Evolutionary conservation across 2,888 invertebrate genomes (phyloP).

Genomic region (Neoascia interrupta): DNA sequence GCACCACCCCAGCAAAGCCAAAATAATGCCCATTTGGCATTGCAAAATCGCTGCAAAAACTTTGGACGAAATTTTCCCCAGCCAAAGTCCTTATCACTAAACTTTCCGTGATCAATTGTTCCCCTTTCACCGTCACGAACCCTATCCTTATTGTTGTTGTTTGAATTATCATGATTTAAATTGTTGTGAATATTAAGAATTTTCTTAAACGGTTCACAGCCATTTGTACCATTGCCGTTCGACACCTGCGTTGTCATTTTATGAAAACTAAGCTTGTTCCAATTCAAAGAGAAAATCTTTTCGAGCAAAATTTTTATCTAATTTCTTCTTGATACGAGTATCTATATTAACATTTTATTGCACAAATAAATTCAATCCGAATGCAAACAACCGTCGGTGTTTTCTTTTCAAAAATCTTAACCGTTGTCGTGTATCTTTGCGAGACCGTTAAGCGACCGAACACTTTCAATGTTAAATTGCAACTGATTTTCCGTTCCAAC

Average conservation of each 20-base stretch:
- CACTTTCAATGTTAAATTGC: slow-evolving; percentile 50
- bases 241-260: slow-evolving; percentile 40
- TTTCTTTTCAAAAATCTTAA: not conserved
- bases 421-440: not conserved
- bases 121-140: slow-evolving; percentile 62
- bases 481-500: slow-evolving; percentile 45
- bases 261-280: not conserved
- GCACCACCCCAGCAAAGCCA: slow-evolving; percentile 91
- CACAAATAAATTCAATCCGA: not conserved
- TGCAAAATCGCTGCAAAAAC: slow-evolving; percentile 85
- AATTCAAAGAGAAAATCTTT: slow-evolving; percentile 1
- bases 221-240: slow-evolving; percentile 19
- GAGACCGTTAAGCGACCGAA: slow-evolving; percentile 33
- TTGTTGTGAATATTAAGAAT: slow-evolving; percentile 70
- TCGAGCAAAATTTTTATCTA: not conserved
- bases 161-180: slow-evolving; percentile 69
- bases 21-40: slow-evolving; percentile 89
- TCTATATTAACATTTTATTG: not conserved
- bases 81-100: slow-evolving; percentile 81
- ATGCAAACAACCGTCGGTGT: too few species aligned
- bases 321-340: slow-evolving; percentile 1
- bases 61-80: slow-evolving; percentile 84
- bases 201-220: slow-evolving; percentile 42
- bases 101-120: slow-evolving; percentile 31
- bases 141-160: slow-evolving; percentile 74